Evolutionary conservation across 2,888 invertebrate species (phyloP), one percentile per base, ranked within the genome.

Genomic region (Ceraclea dissimilis): DNA sequence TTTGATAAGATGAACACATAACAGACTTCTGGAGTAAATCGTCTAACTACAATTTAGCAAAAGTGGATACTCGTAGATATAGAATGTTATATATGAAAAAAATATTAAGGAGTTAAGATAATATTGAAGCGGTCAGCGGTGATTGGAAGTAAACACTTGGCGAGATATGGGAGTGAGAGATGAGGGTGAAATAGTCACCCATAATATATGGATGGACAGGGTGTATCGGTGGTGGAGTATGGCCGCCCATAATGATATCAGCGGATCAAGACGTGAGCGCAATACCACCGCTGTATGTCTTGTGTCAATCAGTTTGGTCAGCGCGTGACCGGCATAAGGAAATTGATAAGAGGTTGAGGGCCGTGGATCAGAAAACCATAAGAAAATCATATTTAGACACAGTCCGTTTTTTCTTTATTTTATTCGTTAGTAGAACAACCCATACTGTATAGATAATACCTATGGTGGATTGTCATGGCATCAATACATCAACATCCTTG

Each of bases 241-340:
- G 52, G 49, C 54, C 61, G 59, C 49, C 57, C 59, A 54, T 61
- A 61, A 61, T 61, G 61, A 61, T 61, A 61, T 61, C 61, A 61
- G 56, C 61, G 61, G 61, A 61, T 61, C 59, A 59, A 59, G 70
- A 76, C 77, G 77, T 78, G 78, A 71, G 70, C 68, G 65, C 76
- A 73, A 76, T 76, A 67, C 50, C 54, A 39, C 48, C 61, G 52
- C 57, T 61, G 61, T 61, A 61, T 61, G 61, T 61, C 61, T 61
- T 57, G 59, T 59, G 61, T 61, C 61, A 61, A 61, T 61, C 61
- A 61, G 61, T 57, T 52, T 50, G 55, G 52, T 54, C 50, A 49
- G 61, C 57, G 57, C 59, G 61, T 61, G 61, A 59, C 61, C 59
- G 31, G 61, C 57, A 61, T 59, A 51, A 51, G 39, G 54, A 51